phyloP scores from a whole-genome alignment of 1,140 invertebrate genomes.

The Coptotermes formosanus region DNA sequence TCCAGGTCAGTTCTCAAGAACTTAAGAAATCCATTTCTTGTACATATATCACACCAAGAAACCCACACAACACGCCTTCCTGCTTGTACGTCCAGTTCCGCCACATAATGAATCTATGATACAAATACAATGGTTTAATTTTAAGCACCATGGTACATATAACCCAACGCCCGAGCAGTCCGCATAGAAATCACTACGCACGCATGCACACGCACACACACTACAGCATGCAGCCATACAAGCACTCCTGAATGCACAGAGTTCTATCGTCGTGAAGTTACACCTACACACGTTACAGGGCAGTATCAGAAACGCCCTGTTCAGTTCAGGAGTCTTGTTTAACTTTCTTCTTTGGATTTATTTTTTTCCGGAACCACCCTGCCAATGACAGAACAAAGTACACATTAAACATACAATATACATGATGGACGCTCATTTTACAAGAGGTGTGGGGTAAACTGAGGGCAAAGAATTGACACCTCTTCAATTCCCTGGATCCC shows the following conservation, averaged over 20 bases:
- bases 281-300: not conserved
- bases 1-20: not conserved
- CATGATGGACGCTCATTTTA: not conserved
- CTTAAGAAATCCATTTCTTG: not conserved
- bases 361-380: conserved; percentile 51
- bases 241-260: conserved; percentile 23
- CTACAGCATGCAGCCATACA: conserved; percentile 21
- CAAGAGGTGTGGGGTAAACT: not conserved
- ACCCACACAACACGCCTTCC: not conserved
- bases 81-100: not conserved
- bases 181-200: conserved; percentile 22
- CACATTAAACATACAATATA: not conserved
- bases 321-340: conserved; percentile 1
- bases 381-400: conserved; percentile 37
- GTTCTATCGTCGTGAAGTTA: not conserved
- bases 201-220: conserved; percentile 22
- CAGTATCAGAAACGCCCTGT: not conserved
- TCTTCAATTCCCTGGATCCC: not conserved
- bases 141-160: conserved; percentile 25
- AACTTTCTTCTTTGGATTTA: conserved; percentile 44
- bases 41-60: not conserved
- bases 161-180: not conserved
- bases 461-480: not conserved
- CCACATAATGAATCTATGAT: not conserved
- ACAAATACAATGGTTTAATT: not conserved